Evolutionary conservation across 2,888 invertebrate species (phyloP), one percentile per base, ranked within the genome.

Genomic region (Tetropium fuscum): DNA sequence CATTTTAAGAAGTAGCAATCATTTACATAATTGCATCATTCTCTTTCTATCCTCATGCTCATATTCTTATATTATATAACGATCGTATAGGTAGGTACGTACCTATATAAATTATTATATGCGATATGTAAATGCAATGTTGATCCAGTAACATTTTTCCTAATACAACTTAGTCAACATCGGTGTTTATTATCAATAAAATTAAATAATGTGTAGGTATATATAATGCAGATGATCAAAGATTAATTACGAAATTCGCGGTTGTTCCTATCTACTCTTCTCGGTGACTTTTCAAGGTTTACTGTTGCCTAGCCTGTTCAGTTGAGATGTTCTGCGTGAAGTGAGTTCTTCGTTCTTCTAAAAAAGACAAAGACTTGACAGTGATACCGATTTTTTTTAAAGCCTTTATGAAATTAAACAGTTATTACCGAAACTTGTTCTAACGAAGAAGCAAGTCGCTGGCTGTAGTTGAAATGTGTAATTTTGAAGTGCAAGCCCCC

Each of bases 341-440:
- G 48, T 48, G 48, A 48, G 36, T 48, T 48, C 48, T 48, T 48
- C 22, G n/a, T 8, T 44, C 44, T 2, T 36, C 36, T 48, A 51
- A 51, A 51, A 44, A 51, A 40, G 51, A 51, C 51, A 51, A 51
- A 40, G 51, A 51, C 51, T 40, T 51, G 38, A 40, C 40, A 51
- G 51, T 51, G 51, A 18, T 40, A 51, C 15, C 25, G 18, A 44
- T 27, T 51, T 51, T 36, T 51, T 51, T 40, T n/a, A 36, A 40
- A 40, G 27, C 19, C 7, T 51, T 48, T 48, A 48, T 34, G 20
- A 15, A 18, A 51, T 7, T 22, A n/a, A 7, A 27, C 19, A 19
- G 18, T 16, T 19, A 48, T 2, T 15, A 8, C n/a, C 22, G 13
- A 19, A 1, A 18, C 6, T 18, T 13, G 16, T 18, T 3, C 4